Evolutionary conservation across 2,797 vertebrate genomes (phyloP).

Genomic region (Bovichtus diacanthus): DNA sequence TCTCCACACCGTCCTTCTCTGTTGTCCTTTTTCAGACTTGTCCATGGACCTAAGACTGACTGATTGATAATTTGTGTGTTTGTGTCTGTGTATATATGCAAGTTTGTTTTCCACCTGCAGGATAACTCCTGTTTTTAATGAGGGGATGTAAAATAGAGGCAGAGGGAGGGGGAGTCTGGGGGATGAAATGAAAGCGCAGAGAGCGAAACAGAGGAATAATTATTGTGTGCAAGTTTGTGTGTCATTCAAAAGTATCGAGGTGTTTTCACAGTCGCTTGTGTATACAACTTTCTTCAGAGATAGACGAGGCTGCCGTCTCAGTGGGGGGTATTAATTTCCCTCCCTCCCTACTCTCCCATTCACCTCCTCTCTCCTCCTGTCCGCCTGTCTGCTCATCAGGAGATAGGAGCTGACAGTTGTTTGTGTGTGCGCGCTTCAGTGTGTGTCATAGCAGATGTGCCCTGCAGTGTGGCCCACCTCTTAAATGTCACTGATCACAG

Average conservation of each 20-base stretch:
- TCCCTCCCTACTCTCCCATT: constrained; percentile 45
- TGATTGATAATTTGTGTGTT: constrained; percentile 43
- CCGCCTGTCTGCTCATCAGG: constrained; percentile 56
- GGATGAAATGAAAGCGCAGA: constrained; percentile 38
- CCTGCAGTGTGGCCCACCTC: constrained; percentile 72
- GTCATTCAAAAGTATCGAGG: constrained; percentile 58
- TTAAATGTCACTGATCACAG: constrained; percentile 83
- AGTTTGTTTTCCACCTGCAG: constrained; percentile 36
- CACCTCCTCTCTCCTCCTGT: constrained; percentile 50
- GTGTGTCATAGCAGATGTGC: constrained; percentile 67
- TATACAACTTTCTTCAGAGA: constrained; percentile 51
- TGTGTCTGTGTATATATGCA: constrained; percentile 22
- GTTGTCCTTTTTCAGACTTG: constrained; percentile 4
- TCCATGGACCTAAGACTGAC: not conserved
- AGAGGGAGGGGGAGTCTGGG: not conserved
- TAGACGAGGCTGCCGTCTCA: constrained; percentile 40
- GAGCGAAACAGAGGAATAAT: constrained; percentile 60
- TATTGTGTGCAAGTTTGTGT: constrained; percentile 44
- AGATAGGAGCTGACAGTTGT: constrained; percentile 72
- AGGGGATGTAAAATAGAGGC: constrained; percentile 48
- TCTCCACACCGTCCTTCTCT: not conserved
- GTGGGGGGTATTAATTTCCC: constrained; percentile 68
- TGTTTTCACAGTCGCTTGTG: constrained; percentile 53
- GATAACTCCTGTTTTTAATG: constrained; percentile 60
- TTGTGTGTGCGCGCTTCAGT: constrained; percentile 27